A percentile compares a stretch with the other conserved stretches of the same genome.
These are phyloP conservation scores for Eurytoma adleriae DNA, from an alignment of 2,888 invertebrate genomes.

Conservation along the genomic window DNA sequence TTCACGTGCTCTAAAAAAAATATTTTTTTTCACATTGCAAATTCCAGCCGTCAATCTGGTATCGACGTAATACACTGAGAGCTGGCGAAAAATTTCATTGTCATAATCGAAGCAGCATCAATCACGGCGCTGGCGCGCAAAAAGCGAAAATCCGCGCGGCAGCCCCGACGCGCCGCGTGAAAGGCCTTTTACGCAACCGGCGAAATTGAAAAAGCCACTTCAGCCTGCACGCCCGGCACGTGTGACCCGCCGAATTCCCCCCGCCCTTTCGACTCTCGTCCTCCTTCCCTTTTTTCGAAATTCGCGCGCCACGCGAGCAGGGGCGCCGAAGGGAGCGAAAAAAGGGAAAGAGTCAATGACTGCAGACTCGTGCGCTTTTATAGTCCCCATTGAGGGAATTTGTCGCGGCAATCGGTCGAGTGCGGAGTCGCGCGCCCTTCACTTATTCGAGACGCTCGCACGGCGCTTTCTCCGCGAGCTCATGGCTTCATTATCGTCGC, in stretches of 20 bases:
- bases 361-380: not conserved
- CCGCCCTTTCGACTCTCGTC: not conserved
- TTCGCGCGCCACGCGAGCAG: no score
- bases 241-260: no score
- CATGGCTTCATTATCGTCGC: not conserved
- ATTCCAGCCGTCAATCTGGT: no score
- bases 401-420: conserved; percentile 33
- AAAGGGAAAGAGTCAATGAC: not conserved
- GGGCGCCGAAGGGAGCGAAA: not conserved
- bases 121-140: not conserved
- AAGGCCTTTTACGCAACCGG: conserved; percentile 24
- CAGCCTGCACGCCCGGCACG: not conserved
- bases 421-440: not conserved
- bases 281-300: conserved; percentile 1
- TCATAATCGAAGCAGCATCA: conserved; percentile 25
- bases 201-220: conserved; percentile 27
- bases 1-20: no score
- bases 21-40: no score
- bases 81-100: not conserved
- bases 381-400: conserved; percentile 27
- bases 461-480: not conserved
- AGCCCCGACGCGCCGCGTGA: not conserved
- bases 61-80: no score
- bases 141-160: conserved; percentile 4
- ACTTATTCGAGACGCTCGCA: not conserved